Evolutionary conservation across 1,140 invertebrate species (phyloP).

Genomic region (Drosophila auraria): DNA sequence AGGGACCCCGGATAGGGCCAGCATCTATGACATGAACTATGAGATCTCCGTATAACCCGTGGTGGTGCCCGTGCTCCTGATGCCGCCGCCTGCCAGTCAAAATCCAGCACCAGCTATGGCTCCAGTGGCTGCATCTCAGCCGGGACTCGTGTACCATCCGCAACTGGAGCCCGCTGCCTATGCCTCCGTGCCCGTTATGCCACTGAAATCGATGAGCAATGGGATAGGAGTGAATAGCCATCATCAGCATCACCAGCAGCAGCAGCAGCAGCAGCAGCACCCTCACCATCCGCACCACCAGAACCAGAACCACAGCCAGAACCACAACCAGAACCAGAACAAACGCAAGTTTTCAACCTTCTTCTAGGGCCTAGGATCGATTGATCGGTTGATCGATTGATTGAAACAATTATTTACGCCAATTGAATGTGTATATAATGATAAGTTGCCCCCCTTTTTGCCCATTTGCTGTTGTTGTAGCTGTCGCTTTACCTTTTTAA

Average conservation of each 20-base stretch:
- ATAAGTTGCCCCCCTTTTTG: neutral
- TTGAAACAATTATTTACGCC: conserved; percentile 29
- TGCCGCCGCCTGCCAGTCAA: conserved; percentile 67
- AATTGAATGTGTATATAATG: conserved; percentile 46
- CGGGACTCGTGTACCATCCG: conserved; percentile 10
- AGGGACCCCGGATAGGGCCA: conserved; percentile 92
- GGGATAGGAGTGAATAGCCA: conserved; percentile 45
- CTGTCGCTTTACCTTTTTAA: conserved; percentile 16
- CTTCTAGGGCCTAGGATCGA: conserved; percentile 18
- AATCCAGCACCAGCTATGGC: conserved; percentile 23
- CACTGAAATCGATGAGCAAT: conserved; percentile 47
- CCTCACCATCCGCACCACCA: conserved; percentile 15
- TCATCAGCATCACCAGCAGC: conserved; percentile 41
- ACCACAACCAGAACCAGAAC: conserved; percentile 59
- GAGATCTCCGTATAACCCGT: conserved; percentile 93
- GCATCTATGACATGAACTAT: conserved; percentile 98
- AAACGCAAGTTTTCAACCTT: conserved; percentile 84
- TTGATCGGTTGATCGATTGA: conserved; percentile 9
- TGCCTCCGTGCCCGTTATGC: conserved; percentile 69
- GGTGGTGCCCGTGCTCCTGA: conserved; percentile 80
- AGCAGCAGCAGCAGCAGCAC: conserved; percentile 14
- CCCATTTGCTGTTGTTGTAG: conserved; percentile 27
- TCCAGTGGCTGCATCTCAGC: conserved; percentile 18
- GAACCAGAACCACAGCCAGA: conserved; percentile 17
- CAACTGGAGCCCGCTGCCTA: conserved; percentile 62